Evolutionary conservation across 2,888 invertebrate species (phyloP).

Genomic region (Petrolisthes manimaculis): DNA sequence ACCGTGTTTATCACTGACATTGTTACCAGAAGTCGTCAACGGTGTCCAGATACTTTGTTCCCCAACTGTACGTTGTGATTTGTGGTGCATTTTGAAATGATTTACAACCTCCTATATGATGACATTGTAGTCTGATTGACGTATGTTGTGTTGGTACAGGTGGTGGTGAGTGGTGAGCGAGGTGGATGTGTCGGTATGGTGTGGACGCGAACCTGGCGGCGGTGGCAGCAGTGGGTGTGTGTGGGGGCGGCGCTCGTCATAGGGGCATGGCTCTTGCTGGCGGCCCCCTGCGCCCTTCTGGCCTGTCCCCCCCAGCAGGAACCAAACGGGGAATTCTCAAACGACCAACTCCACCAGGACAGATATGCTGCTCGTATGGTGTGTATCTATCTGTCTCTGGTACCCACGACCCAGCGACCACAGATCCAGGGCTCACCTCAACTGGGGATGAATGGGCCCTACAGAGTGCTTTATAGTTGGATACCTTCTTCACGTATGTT

Average conservation of each 20-base stretch:
- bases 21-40: too few species aligned
- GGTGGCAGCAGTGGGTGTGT: constrained; percentile 56
- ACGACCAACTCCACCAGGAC: constrained; percentile 3
- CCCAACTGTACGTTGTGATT: too few species aligned
- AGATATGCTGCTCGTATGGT: constrained; percentile 33
- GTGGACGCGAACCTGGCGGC: constrained; percentile 56
- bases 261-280: constrained; percentile 52
- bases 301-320: constrained; percentile 49
- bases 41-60: too few species aligned
- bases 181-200: constrained; percentile 45
- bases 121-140: not conserved
- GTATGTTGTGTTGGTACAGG: constrained; percentile 21
- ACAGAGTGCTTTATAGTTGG: constrained; percentile 90
- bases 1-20: too few species aligned
- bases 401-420: constrained; percentile 14
- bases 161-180: constrained; percentile 38
- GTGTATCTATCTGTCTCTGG: constrained; percentile 31
- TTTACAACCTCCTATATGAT: not conserved
- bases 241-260: constrained; percentile 42
- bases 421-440: constrained; percentile 63
- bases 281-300: constrained; percentile 54
- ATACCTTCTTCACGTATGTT: constrained; percentile 75
- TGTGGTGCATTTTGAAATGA: too few species aligned
- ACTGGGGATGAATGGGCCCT: constrained; percentile 69
- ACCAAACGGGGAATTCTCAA: not conserved